Conservation (phyloP, 2,888 invertebrate genomes). For the Xanthorhoe designata region DNA sequence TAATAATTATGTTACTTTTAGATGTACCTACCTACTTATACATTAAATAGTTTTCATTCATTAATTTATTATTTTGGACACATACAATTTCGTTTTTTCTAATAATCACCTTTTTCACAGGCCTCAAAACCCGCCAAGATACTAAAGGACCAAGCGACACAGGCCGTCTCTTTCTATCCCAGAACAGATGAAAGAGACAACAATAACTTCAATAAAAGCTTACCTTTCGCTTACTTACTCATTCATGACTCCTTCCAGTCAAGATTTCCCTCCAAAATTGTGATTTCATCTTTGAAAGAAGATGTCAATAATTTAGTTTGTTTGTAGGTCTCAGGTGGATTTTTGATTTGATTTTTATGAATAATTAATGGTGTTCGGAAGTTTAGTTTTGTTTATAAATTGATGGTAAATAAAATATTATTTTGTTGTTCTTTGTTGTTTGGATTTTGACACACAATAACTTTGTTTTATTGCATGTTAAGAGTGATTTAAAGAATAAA, state of each 20-base stretch:
- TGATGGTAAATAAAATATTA: neutral
- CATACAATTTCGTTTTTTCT: no score
- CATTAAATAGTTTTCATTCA: neutral
- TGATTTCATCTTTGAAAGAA: slow-evolving; percentile 10
- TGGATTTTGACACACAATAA: neutral
- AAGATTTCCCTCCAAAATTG: slow-evolving; percentile 13
- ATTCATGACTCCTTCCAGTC: slow-evolving; percentile 10
- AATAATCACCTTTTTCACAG: slow-evolving; percentile 7
- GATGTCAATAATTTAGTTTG: neutral
- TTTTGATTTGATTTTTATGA: slow-evolving; percentile 6
- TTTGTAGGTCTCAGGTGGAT: neutral
- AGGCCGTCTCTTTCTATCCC: slow-evolving; percentile 10
- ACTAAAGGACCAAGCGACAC: slow-evolving; percentile 8
- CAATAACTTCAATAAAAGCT: neutral
- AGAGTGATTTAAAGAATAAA: no score
- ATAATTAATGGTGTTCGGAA: slow-evolving; percentile 3
- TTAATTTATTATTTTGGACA: neutral
- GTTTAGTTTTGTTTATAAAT: slow-evolving; percentile 1
- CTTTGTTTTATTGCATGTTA: no score
- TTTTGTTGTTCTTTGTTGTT: neutral
- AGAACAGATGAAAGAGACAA: slow-evolving; percentile 1
- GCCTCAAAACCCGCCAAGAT: neutral
- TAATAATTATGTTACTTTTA: no score
- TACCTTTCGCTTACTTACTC: slow-evolving; percentile 12
- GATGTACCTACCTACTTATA: no score